Evolutionary conservation across 2,888 invertebrate genomes (phyloP).

Genomic region (Drosophila phalerata): DNA sequence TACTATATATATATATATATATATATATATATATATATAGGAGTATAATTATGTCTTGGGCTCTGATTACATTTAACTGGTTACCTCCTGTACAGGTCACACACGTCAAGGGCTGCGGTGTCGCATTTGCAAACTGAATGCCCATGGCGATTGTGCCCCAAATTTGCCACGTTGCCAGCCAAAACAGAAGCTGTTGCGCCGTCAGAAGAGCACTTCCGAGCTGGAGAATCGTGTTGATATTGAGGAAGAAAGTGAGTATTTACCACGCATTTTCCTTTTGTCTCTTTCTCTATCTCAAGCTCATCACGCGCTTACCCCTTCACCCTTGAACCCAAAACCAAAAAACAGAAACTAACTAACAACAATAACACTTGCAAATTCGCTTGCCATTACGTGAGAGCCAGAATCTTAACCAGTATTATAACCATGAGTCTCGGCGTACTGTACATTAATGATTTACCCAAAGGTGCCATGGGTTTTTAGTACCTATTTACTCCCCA

Average conservation of each 20-base stretch:
- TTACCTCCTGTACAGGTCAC: constrained; percentile 88
- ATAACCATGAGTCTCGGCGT: constrained; percentile 13
- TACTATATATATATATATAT: no score
- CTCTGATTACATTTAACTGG: background rate
- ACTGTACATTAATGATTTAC: constrained; percentile 47
- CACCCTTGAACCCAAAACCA: constrained; percentile 9
- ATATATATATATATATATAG: background rate
- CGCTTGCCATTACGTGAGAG: constrained; percentile 31
- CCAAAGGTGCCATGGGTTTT: constrained; percentile 54
- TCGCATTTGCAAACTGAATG: constrained; percentile 95
- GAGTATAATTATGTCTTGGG: background rate
- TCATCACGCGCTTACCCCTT: constrained; percentile 40
- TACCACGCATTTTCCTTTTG: constrained; percentile 40
- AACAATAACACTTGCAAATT: constrained; percentile 29
- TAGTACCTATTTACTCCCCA: constrained; percentile 24
- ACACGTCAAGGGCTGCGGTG: constrained; percentile 96
- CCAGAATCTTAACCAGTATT: constrained; percentile 2
- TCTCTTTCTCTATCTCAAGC: constrained; percentile 21
- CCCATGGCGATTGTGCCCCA: constrained; percentile 95
- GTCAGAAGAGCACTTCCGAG: constrained; percentile 96
- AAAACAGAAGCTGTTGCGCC: constrained; percentile 92
- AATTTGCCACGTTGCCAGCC: constrained; percentile 94
- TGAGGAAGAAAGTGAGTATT: constrained; percentile 93
- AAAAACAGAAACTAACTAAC: constrained; percentile 18
- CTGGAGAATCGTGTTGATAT: constrained; percentile 90